Evolutionary conservation across 2,888 invertebrate species (phyloP), one percentile per base, ranked within the genome.

Genomic region (Sinodicranocentrus sp.): DNA sequence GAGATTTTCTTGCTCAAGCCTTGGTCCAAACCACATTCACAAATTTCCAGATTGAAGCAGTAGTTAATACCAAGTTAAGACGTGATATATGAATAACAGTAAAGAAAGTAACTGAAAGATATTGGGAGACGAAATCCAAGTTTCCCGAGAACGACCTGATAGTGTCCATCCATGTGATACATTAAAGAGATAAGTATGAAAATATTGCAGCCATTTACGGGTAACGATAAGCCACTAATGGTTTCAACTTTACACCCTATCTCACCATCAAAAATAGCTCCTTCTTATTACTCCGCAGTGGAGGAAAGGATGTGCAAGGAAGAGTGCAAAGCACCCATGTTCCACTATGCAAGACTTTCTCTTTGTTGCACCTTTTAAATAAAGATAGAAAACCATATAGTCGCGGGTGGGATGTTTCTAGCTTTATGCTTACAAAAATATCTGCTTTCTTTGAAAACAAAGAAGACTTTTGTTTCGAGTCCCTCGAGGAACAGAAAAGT

Each of bases 171-270:
- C 65, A 52, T 70, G 75, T 84, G 85, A 87, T 85, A 73, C 83
- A 85, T 85, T 84, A 82, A 84, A 44, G 71, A 87, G 85, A 87
- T 86, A 86, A 84, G 84, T 84, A 82, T 84, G 84, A 91, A 92
- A 92, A 92, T 92, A 92, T 91, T 91, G 91, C 90, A 90, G 91
- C 91, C 91, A 91, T 92, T 87, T 85, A 84, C 77, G 78, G 80
- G 72, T 71, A 82, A 80, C 85, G 87, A 85, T 87, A 86, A 87
- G 86, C 91, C 91, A 91, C 90, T 92, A 92, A 92, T 92, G 92
- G 92, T 90, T 91, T 91, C 92, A 92, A 92, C 92, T 92, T 92
- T 92, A 57, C 92, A 92, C 92, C 92, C 92, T 92, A 91, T 91
- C 90, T 73, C 84, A 61, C 13, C 13, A 17, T 61, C 19, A 28